Evolutionary conservation across 2,888 invertebrate species (phyloP), one percentile per base, ranked within the genome.

Genomic region (Lasioglossum marginatum): DNA sequence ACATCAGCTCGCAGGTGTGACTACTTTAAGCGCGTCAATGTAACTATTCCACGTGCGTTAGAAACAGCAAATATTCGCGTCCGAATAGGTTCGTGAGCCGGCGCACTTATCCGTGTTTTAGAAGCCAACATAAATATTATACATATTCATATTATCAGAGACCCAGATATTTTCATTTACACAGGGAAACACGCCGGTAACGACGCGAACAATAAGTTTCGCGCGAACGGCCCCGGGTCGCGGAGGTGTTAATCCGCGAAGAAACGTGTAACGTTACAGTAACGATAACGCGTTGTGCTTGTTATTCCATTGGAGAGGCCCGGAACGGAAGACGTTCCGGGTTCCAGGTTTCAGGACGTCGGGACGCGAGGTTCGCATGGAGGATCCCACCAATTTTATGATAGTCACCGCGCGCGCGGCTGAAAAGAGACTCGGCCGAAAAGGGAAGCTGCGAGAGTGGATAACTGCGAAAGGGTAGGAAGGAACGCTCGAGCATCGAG

Each of bases 371-470:
- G 31, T 52, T 27, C 14, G 16, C 52, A n/a, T 60, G 40, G 57
- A 14, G 16, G 68, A 34, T 74, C 23, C 60, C 19, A 57, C 37
- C 68, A 79, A 77, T 76, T 78, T 43, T 12, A 19, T 48, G 86
- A 88, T 77, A 82, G 77, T 78, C 70, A 37, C 48, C 75, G 75
- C 19, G 71, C 31, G 84, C 19, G 34, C 31, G 66, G 34, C 66
- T 34, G 34, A 66, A 66, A 85, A 79, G 82, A 85, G 78, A 72
- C 60, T 72, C 45, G 66, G 40, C 16, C 66, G 82, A 84, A 78
- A 84, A 63, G 82, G 76, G 52, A 63, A 31, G 27, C 63, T 63
- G 31, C 63, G 63, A 31, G 63, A 66, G 66, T 66, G 34, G 66
- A 66, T 31, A 31, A 31, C 66, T 66, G 66, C 63, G 66, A 66